Conservation (phyloP, 2,113 vertebrate species). For the Malaclemys terrapin region DNA sequence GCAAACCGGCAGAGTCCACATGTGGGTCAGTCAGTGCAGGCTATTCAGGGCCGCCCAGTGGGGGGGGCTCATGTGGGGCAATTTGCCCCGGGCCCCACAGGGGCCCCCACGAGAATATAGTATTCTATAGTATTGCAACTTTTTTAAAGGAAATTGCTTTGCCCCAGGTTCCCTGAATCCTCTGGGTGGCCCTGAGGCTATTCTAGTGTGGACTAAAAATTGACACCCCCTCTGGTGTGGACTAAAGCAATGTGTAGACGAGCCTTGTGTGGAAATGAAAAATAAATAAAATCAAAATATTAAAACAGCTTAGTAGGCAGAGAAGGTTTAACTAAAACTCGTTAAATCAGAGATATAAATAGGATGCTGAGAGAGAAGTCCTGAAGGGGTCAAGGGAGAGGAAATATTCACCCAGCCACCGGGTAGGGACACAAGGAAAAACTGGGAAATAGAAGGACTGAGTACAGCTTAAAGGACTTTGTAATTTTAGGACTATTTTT, state of each 20-base stretch:
- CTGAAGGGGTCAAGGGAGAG: constrained; percentile 11
- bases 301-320: background rate
- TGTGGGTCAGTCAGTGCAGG: too few species aligned
- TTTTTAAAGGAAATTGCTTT: too few species aligned
- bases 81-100: too few species aligned
- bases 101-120: too few species aligned
- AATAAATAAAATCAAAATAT: background rate
- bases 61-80: too few species aligned
- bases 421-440: background rate
- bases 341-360: background rate
- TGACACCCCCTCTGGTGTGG: background rate
- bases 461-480: background rate
- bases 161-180: too few species aligned
- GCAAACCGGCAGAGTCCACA: background rate
- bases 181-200: too few species aligned
- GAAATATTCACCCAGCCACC: constrained; percentile 42
- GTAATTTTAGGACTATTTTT: background rate
- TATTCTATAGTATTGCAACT: too few species aligned
- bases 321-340: background rate
- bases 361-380: background rate
- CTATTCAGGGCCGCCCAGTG: too few species aligned
- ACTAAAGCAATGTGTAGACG: background rate
- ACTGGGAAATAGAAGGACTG: background rate
- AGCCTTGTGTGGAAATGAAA: background rate
- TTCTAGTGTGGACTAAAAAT: too few species aligned